Percentiles rank a stretch among this genome's conserved stretches.
Evolutionary conservation across 2,797 vertebrate species (phyloP).

Genomic region (Hirundo rustica): DNA sequence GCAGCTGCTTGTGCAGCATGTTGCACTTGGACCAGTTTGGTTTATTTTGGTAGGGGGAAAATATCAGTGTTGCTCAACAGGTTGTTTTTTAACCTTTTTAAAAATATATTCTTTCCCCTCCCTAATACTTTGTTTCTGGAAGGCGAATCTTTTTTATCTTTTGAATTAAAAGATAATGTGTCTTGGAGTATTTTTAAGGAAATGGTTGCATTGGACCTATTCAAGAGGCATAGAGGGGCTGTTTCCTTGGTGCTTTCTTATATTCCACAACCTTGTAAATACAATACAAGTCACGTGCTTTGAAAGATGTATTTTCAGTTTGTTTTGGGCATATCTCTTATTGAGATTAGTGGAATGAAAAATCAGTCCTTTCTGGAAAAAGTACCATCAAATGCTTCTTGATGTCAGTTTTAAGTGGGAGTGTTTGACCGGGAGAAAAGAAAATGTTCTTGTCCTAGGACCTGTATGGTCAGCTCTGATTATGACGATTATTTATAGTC

Average conservation of each 20-base stretch:
- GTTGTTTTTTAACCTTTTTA: background rate
- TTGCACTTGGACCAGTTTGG: background rate
- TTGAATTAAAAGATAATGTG: background rate
- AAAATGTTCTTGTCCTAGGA: background rate
- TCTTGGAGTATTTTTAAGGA: background rate
- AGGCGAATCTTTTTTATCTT: background rate
- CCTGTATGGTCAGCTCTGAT: background rate
- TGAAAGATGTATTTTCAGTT: background rate
- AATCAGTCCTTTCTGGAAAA: background rate
- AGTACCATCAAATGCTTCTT: background rate
- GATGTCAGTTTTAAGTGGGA: background rate
- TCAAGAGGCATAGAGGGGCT: background rate
- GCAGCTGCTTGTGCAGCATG: background rate
- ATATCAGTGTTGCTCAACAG: background rate
- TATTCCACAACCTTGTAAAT: background rate
- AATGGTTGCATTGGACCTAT: background rate
- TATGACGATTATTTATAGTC: background rate
- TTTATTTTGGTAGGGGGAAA: background rate
- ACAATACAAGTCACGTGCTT: fast-evolving
- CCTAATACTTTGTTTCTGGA: background rate
- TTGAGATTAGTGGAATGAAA: background rate
- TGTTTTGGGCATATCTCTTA: fast-evolving
- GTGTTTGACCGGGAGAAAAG: background rate
- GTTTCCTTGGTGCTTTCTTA: background rate
- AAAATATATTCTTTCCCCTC: background rate